These are phyloP conservation scores for Variabilichromis moorii DNA, from an alignment of 2,113 vertebrate species.

Conservation along the genomic window DNA sequence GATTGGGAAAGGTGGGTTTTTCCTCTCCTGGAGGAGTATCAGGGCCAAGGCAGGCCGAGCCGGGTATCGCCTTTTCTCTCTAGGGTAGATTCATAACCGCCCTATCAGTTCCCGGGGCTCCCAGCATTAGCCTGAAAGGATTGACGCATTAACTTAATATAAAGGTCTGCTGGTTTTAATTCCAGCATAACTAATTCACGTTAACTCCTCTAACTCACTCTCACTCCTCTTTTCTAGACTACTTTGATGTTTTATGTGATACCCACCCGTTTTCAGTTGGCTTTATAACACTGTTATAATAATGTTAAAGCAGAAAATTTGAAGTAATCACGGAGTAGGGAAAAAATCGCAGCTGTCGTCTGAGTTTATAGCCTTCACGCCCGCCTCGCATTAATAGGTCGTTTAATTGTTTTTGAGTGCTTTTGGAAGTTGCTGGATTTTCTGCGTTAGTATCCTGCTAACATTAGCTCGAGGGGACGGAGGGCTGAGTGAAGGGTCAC, in stretches of 20 bases:
- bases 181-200: background rate
- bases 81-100: background rate
- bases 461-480: background rate
- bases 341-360: background rate
- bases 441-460: background rate
- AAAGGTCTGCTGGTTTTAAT: background rate
- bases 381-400: background rate
- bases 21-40: background rate
- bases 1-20: background rate
- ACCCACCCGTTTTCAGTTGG: background rate
- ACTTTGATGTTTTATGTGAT: background rate
- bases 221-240: background rate
- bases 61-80: background rate
- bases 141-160: constrained; percentile 38
- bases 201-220: background rate
- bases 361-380: background rate
- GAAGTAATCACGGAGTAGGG: background rate
- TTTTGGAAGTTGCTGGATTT: background rate
- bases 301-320: background rate
- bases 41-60: constrained; percentile 3
- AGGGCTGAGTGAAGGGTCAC: background rate
- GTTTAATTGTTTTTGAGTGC: background rate
- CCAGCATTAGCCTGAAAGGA: background rate
- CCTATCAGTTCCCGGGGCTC: background rate
- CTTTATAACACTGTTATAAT: background rate